phyloP scores from a whole-genome alignment of 2,888 invertebrate species.

The Sphinx pinastri region DNA sequence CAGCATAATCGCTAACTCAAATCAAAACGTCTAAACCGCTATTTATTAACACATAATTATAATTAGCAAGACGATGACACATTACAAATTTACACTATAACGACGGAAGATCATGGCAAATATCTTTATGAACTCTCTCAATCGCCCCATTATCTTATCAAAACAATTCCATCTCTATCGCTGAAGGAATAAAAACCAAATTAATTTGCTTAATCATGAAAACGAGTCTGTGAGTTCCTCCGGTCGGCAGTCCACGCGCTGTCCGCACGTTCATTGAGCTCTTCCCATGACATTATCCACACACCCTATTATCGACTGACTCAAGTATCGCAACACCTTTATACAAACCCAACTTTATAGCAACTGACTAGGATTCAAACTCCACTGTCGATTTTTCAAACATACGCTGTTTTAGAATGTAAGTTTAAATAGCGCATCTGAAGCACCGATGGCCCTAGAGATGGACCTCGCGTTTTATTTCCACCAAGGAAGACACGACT shows the following conservation, averaged over 20 bases:
- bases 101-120: constrained; percentile 54
- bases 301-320: constrained; percentile 47
- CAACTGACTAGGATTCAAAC: constrained; percentile 11
- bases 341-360: constrained; percentile 33
- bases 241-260: constrained; percentile 80
- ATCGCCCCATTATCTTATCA: constrained; percentile 42
- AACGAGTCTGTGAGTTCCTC: constrained; percentile 64
- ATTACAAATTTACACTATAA: constrained; percentile 67
- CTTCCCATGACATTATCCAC: constrained; percentile 83
- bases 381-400: constrained; percentile 18
- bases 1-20: background rate
- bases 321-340: constrained; percentile 39
- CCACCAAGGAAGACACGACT: constrained; percentile 83
- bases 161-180: constrained; percentile 44
- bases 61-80: constrained; percentile 47
- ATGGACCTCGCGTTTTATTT: constrained; percentile 84
- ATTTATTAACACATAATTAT: constrained; percentile 3
- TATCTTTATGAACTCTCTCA: constrained; percentile 44
- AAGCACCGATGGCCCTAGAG: constrained; percentile 81
- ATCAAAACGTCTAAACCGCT: background rate
- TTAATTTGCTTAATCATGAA: constrained; percentile 49
- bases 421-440: constrained; percentile 75
- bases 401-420: constrained; percentile 47
- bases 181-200: constrained; percentile 47
- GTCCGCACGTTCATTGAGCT: constrained; percentile 82